These are phyloP conservation scores for Chrysolina oricalcia DNA, from an alignment of 2,888 invertebrate species.

Conservation along the genomic window DNA sequence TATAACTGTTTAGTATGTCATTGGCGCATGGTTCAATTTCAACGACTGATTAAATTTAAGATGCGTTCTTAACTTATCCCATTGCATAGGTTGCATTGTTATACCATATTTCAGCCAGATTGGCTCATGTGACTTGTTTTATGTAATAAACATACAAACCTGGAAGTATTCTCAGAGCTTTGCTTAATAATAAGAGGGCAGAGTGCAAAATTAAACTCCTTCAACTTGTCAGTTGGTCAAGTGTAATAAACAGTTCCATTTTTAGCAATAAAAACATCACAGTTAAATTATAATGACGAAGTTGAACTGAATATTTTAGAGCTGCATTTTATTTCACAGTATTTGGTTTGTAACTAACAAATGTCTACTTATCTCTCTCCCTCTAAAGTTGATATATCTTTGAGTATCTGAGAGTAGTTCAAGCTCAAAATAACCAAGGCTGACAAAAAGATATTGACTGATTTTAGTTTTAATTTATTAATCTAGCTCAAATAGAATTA, in stretches of 20 bases:
- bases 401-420: not conserved
- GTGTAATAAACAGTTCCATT: not conserved
- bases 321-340: no score
- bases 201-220: not conserved
- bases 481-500: not conserved
- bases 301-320: no score
- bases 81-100: not conserved
- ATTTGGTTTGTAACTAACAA: not conserved
- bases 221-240: not conserved
- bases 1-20: slow-evolving; percentile 22
- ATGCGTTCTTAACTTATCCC: slow-evolving; percentile 3
- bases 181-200: not conserved
- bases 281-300: no score
- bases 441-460: slow-evolving; percentile 4
- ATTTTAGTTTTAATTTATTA: not conserved
- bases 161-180: not conserved
- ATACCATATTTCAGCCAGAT: not conserved
- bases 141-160: not conserved
- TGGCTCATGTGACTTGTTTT: not conserved
- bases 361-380: not conserved
- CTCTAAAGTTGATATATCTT: not conserved
- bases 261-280: not conserved
- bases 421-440: slow-evolving; percentile 2
- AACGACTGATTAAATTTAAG: slow-evolving; percentile 47
- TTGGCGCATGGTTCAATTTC: slow-evolving; percentile 41